phyloP scores from a whole-genome alignment of 2,888 invertebrate genomes.

The Syritta pipiens region DNA sequence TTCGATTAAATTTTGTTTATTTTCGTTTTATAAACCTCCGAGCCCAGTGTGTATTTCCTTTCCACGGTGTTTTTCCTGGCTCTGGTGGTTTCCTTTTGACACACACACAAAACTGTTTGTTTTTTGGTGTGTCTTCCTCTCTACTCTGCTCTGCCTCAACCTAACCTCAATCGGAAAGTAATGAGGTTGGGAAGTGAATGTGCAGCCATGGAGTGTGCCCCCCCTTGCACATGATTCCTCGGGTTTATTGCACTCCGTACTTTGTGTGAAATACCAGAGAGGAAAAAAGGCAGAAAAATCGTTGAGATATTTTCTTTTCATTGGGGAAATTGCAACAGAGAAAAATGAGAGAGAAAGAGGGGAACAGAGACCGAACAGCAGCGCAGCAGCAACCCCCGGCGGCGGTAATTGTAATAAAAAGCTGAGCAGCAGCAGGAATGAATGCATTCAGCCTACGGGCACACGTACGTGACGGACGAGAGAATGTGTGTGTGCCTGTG shows the following conservation, averaged over 20 bases:
- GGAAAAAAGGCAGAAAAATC: constrained; percentile 10
- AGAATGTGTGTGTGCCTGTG: constrained; percentile 5
- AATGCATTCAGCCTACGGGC: constrained; percentile 10
- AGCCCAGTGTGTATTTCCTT: constrained; percentile 2
- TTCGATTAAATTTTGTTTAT: constrained; percentile 14
- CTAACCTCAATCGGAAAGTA: constrained; percentile 53
- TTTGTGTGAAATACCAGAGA: constrained; percentile 35
- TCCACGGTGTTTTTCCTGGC: neutral
- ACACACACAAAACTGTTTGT: too few species aligned
- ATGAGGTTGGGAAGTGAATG: constrained; percentile 38
- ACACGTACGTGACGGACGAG: neutral
- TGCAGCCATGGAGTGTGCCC: neutral
- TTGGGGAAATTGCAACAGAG: constrained; percentile 34
- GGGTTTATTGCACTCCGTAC: constrained; percentile 43
- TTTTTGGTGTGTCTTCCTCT: too few species aligned
- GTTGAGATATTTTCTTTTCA: constrained; percentile 23
- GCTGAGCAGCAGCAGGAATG: constrained; percentile 2
- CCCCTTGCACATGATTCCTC: constrained; percentile 23
- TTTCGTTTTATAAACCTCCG: neutral
- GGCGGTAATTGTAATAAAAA: constrained; percentile 52
- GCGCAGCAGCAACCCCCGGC: constrained; percentile 45
- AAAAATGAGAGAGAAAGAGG: neutral
- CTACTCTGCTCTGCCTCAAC: too few species aligned
- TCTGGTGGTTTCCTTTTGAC: too few species aligned
- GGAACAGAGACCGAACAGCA: constrained; percentile 6